Base-by-base conservation (phyloP, 2,113 vertebrate species). In the Oriolus oriolus region DNA sequence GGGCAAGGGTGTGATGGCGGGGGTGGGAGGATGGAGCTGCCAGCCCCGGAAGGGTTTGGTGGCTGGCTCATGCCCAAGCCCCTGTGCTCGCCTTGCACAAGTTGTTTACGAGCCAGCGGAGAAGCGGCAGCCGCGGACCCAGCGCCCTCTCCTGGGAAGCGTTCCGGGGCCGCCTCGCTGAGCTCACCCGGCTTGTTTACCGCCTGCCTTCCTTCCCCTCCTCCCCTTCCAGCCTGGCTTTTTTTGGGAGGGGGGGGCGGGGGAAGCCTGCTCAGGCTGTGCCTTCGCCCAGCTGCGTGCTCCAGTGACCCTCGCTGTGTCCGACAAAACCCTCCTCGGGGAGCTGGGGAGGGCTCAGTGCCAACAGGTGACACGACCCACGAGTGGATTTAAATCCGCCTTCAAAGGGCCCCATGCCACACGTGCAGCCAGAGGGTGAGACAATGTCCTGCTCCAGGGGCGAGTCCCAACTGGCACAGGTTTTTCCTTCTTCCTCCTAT, bases 121-220 rank as follows among this genome's bases (percentile, higher is more conserved):
- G 74, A 61, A 49, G 42, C 17, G 78, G 84, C 74, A 27, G 50
- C 78, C 57, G 93, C 87, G 84, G 68, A 35, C 28, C 16, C 95
- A 84, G 96, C 92, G 95, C 97, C 97, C 96, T 93, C 98, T 98
- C 95, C 95, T 83, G 97, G 95, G 95, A 85, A 79, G 11, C 7
- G 11, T 3, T 54, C 41, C 77, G 5, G 49, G 1, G 3, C 27
- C 20, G 5, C 5, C 31, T 28, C 8, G 13, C 60, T 9, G 49
- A 11, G 56, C 79, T 68, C 50, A 9, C 18, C 23, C 66, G 3
- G 47, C 80, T 91, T 96, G 90, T 97, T 97, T 97, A 92, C 91
- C 2, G 44, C 74, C 92, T 80, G 76, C 63, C 45, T 91, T 50
- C 79, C 70, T 88, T 91, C 84, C 79, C 63, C 87, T 87, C 92